Conservation (phyloP, 2,113 vertebrate genomes). For the Atherinomorus stipes region DNA sequence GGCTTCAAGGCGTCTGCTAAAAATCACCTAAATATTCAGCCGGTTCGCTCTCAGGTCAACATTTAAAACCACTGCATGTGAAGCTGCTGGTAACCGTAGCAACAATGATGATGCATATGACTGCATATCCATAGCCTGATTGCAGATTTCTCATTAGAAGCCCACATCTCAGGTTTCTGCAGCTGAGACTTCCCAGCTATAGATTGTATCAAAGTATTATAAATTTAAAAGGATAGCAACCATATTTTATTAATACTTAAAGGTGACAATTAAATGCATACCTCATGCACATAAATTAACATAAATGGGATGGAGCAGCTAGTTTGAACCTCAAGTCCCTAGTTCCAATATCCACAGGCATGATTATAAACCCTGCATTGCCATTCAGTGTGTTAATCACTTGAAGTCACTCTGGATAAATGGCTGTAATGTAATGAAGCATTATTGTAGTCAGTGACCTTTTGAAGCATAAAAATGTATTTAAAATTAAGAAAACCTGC, state of each 20-base stretch:
- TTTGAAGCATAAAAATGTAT: no score
- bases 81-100: slow-evolving; percentile 17
- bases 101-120: slow-evolving; percentile 20
- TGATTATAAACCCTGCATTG: no score
- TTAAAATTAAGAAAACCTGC: no score
- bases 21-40: neutral
- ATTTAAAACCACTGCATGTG: neutral
- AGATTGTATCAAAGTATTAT: neutral
- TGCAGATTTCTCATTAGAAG: neutral
- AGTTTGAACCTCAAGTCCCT: no score
- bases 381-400: no score
- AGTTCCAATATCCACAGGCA: no score
- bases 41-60: neutral
- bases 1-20: neutral
- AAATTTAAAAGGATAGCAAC: neutral
- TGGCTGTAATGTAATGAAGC: no score
- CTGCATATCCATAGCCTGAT: slow-evolving; percentile 2
- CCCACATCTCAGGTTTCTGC: neutral
- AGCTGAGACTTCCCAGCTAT: neutral
- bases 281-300: no score
- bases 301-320: no score
- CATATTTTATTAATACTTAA: neutral
- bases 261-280: neutral
- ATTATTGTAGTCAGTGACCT: no score
- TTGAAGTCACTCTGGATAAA: no score